Evolutionary conservation across 2,113 vertebrate species (phyloP).

Genomic region (Recurvirostra avosetta): DNA sequence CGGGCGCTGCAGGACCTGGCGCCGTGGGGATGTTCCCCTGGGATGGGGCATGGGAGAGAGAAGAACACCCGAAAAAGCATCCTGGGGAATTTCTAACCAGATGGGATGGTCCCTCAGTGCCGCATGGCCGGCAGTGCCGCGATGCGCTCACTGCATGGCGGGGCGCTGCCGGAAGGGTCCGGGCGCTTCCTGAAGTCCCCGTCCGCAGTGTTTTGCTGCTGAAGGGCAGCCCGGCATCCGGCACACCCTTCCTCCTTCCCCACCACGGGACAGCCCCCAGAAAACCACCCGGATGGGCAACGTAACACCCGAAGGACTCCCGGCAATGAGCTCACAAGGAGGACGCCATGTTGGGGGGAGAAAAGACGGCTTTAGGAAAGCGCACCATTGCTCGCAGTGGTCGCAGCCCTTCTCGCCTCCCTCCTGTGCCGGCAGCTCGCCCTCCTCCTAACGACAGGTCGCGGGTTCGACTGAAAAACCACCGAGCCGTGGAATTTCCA

Average conservation of each 20-base stretch:
- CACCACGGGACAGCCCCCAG: accelerated
- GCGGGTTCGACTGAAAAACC: not conserved
- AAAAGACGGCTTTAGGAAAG: not conserved
- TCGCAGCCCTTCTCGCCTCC: not conserved
- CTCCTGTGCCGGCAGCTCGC: not conserved
- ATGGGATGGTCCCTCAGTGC: not conserved
- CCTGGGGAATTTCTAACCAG: not conserved
- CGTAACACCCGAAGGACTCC: accelerated
- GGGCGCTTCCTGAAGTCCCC: not conserved
- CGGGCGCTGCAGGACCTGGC: not conserved
- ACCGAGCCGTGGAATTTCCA: not conserved
- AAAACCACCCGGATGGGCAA: not conserved
- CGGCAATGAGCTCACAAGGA: not conserved
- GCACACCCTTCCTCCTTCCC: not conserved
- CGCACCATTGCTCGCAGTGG: accelerated
- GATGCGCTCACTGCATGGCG: not conserved
- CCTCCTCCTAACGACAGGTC: not conserved
- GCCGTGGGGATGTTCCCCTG: too few relatives aligned
- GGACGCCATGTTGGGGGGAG: not conserved
- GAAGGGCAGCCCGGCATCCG: not conserved
- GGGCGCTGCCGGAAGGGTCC: not conserved
- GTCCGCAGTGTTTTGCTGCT: not conserved
- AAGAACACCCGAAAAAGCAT: not conserved
- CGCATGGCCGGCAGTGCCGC: too few relatives aligned
- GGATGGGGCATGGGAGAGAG: not conserved